Evolutionary conservation across 2,888 invertebrate genomes (phyloP), one percentile per base, ranked within the genome.

Genomic region (Ectemnius continuus): DNA sequence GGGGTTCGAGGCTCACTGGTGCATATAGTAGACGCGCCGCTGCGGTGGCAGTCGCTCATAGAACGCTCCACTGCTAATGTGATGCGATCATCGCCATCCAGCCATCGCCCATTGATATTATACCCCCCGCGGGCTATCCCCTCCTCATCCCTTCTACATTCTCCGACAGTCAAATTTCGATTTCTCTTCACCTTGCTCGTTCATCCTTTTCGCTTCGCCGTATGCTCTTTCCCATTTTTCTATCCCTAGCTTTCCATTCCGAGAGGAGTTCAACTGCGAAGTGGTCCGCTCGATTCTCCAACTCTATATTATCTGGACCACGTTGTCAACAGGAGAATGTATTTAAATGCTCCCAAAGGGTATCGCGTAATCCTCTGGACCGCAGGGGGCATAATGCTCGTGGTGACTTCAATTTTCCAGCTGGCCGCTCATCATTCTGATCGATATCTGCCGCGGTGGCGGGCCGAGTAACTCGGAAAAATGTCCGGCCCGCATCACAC

Each of bases 51-150:
- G 82, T 87, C 85, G 89, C 87, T 89, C 89, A 88, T 90, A 88
- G 88, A 89, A 89, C 85, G 90, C 87, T 89, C 79, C 85, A 79
- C 84, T 88, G 88, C 85, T 90, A 89, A 90, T 89, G 88, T 81
- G 88, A 89, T 83, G 84, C 88, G 88, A 90, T 90, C 88, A 89
- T 89, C 87, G 85, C 84, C 85, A 84, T 83, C 84, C 86, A 82
- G 78, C 79, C 81, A 73, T 75, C 80, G 82, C 83, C 85, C 88
- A 88, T 89, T 88, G 88, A 88, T 88, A 88, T 87, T 85, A 83
- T 82, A 78, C 81, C 62, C 73, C 61, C 4, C 47, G 73, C 78
- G 78, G 71, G 65, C 66, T 58, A 70, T 73, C 74, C 59, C 59
- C 61, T 52, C 66, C 57, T 26, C 66, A 18, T 56, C 48, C 75